phyloP scores from a whole-genome alignment of 2,888 invertebrate genomes.

The Thelaira solivaga region DNA sequence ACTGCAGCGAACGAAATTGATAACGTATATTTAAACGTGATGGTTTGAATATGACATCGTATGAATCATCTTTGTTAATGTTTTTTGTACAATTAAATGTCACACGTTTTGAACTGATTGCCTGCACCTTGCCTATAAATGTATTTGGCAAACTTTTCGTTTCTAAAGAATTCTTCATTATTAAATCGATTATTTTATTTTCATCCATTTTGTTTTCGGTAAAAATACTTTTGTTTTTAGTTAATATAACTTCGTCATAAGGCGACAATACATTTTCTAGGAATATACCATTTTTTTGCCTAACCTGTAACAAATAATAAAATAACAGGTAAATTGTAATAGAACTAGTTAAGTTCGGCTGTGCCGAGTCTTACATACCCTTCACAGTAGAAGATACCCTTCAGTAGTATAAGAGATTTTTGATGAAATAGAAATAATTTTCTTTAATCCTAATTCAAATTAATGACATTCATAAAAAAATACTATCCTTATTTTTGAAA shows the following conservation, averaged over 20 bases:
- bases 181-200: constrained; percentile 15
- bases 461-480: too few relatives aligned
- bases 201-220: not conserved
- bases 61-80: constrained; percentile 64
- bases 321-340: too few relatives aligned
- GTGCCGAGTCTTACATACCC: too few relatives aligned
- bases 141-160: constrained; percentile 8
- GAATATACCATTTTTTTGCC: not conserved
- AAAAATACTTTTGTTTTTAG: constrained; percentile 6
- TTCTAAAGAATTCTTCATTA: constrained; percentile 1
- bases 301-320: constrained; percentile 25
- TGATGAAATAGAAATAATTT: too few relatives aligned
- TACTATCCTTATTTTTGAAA: too few relatives aligned
- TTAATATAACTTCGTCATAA: constrained; percentile 48
- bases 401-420: too few relatives aligned
- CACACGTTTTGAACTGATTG: constrained; percentile 64
- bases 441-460: too few relatives aligned
- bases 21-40: constrained; percentile 68
- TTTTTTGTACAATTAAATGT: constrained; percentile 66
- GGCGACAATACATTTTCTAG: constrained; percentile 36
- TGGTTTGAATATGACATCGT: constrained; percentile 68
- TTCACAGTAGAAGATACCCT: too few relatives aligned
- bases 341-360: too few relatives aligned
- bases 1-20: constrained; percentile 71
- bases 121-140: constrained; percentile 19